Percentiles rank a stretch among this genome's conserved stretches.
Conservation (phyloP, 2,797 vertebrate species). For the Adrianichthys oophorus region DNA sequence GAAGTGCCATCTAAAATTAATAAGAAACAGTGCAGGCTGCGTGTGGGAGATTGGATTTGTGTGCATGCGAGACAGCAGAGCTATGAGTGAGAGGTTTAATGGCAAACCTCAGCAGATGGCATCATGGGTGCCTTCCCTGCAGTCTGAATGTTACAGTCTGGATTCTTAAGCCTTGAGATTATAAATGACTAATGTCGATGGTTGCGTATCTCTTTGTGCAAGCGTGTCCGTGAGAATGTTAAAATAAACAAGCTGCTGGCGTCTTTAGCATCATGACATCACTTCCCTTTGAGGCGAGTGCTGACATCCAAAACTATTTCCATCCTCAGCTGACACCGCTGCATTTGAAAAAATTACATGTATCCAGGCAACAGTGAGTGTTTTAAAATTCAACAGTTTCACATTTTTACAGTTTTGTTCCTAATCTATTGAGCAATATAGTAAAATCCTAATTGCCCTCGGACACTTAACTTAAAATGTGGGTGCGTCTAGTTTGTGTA, state of each 20-base stretch:
- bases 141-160: constrained; percentile 32
- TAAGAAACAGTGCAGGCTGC: constrained; percentile 6
- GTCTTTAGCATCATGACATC: constrained; percentile 44
- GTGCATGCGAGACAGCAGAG: neutral
- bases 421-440: no score
- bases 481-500: no score
- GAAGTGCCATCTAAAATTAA: constrained; percentile 51
- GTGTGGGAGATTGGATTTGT: neutral
- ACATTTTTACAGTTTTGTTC: no score
- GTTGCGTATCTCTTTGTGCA: constrained; percentile 1
- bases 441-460: no score
- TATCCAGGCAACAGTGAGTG: no score
- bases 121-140: constrained; percentile 7
- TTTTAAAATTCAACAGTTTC: no score
- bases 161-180: constrained; percentile 18
- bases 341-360: neutral
- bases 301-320: constrained; percentile 25
- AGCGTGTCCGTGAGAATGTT: constrained; percentile 16
- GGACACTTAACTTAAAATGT: no score
- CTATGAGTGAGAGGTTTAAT: constrained; percentile 37
- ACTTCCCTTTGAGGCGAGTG: constrained; percentile 24
- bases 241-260: constrained; percentile 40
- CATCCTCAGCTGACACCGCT: constrained; percentile 7
- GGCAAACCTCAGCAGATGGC: constrained; percentile 34
- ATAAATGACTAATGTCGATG: constrained; percentile 36